Percentiles rank a stretch among this genome's conserved stretches.
phyloP scores from a whole-genome alignment of 2,797 vertebrate species.

The Tangara arthus region DNA sequence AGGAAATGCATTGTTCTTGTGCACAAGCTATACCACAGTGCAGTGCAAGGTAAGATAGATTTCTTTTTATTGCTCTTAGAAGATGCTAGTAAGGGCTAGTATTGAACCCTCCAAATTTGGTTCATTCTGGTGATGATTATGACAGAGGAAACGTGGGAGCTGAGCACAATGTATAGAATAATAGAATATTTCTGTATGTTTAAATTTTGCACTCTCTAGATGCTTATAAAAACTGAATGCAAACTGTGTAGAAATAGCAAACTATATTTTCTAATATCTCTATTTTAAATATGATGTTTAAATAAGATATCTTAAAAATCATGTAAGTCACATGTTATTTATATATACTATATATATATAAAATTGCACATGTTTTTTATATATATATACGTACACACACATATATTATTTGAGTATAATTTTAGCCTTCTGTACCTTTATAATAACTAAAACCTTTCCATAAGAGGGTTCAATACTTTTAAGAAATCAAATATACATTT shows the following conservation, averaged over 20 bases:
- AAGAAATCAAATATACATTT: slow-evolving; percentile 61
- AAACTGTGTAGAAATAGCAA: slow-evolving; percentile 51
- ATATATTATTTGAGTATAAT: slow-evolving; percentile 45
- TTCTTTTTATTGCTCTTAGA: slow-evolving; percentile 30
- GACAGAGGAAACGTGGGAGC: slow-evolving; percentile 7
- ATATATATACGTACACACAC: slow-evolving; percentile 38
- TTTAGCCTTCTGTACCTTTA: slow-evolving; percentile 71
- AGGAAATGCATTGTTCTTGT: slow-evolving; percentile 64
- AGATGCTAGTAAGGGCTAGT: slow-evolving; percentile 36
- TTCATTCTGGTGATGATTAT: neutral
- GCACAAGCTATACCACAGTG: neutral
- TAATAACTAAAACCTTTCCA: slow-evolving; percentile 66
- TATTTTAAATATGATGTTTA: slow-evolving; percentile 29
- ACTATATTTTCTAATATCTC: slow-evolving; percentile 57
- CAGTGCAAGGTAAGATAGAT: slow-evolving; percentile 29
- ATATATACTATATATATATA: slow-evolving; percentile 55
- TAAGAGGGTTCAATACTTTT: slow-evolving; percentile 65
- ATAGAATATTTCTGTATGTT: slow-evolving; percentile 41
- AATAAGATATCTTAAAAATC: slow-evolving; percentile 47
- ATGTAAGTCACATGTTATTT: slow-evolving; percentile 24
- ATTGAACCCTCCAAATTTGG: slow-evolving; percentile 14
- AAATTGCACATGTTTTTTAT: slow-evolving; percentile 41
- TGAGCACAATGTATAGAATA: slow-evolving; percentile 21
- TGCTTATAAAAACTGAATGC: slow-evolving; percentile 57
- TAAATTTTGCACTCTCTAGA: slow-evolving; percentile 63